Base-by-base conservation (phyloP, 2,888 invertebrate species). In the Drosophila paranaensis region DNA sequence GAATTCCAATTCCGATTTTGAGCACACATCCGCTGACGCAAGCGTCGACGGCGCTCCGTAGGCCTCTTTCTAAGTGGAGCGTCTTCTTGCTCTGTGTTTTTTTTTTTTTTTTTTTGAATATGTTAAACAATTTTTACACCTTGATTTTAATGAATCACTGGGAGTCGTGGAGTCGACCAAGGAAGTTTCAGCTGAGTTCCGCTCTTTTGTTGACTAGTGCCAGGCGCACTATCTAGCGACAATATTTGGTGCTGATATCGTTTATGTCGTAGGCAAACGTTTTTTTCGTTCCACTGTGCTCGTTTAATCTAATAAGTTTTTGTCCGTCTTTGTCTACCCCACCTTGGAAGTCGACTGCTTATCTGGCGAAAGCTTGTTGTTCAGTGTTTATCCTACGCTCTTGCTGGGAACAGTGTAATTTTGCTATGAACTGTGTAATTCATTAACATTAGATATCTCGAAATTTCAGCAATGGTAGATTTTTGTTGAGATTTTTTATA, bases 1-100 rank as follows among this genome's bases (percentile, higher is more conserved):
- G n/a, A 30, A 63, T 46, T 65, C 54, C 39, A 16, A 54, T 43
- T 62, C 64, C 43, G 35, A 71, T 53, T 76, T 50, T 45, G 46
- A 66, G 58, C 71, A 61, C 56, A 71, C 72, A 79, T 79, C 79
- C 78, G 78, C 46, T 79, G 79, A 79, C 78, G 75, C 72, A 79
- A 79, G 42, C 45, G 25, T 30, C 61, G 75, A 50, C 48, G 35
- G 25, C 61, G 46, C n/a, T 10, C 30, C 14, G 2, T 57, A 50
- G 50, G 65, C 60, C 46, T 71, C 3, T 10, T 33, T 48, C 42
- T 27, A 43, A 48, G 46, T 60, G 20, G 27, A 60, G 35, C 46
- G 73, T 30, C 56, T 58, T 37, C 27, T 3, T 20, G 33, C n/a
- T 33, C 11, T 11, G 11, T 11, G n/a, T n/a, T n/a, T 48, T 50